A percentile compares a stretch with the other conserved stretches of the same genome.
phyloP scores from a whole-genome alignment of 2,888 invertebrate species.

The Crepidodera aurea region DNA sequence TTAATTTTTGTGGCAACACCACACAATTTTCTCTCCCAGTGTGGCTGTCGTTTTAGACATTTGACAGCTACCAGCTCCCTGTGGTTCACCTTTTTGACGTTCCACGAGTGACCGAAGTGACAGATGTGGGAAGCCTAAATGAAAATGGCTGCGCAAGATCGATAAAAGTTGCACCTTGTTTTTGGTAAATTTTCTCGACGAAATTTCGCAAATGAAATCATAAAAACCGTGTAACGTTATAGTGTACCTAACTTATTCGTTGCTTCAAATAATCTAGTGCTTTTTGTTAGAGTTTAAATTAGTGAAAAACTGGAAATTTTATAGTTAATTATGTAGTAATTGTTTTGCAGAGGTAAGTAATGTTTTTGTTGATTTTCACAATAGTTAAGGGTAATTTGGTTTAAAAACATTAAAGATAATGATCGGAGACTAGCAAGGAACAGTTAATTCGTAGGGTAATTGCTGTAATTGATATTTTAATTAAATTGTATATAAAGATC shows the following conservation, averaged over 20 bases:
- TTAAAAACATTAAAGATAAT: background rate
- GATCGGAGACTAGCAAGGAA: background rate
- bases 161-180: constrained; percentile 55
- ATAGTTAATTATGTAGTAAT: constrained; percentile 51
- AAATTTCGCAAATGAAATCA: constrained; percentile 46
- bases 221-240: constrained; percentile 29
- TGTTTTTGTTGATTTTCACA: constrained; percentile 30
- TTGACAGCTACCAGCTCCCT: constrained; percentile 10
- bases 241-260: constrained; percentile 34
- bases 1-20: too few species aligned
- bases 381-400: constrained; percentile 5
- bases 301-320: constrained; percentile 26
- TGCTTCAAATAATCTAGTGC: constrained; percentile 31
- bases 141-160: constrained; percentile 57
- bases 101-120: constrained; percentile 26
- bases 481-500: constrained; percentile 55
- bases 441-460: background rate
- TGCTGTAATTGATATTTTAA: constrained; percentile 41
- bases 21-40: background rate
- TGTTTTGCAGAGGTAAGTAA: constrained; percentile 53
- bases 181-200: constrained; percentile 47
- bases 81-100: constrained; percentile 14
- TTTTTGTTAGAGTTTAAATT: constrained; percentile 23
- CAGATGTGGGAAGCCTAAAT: constrained; percentile 43
- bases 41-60: background rate